Percentiles rank a stretch among this genome's conserved stretches.
Conservation (phyloP, 2,797 vertebrate species). For the Eulemur coronatus region DNA sequence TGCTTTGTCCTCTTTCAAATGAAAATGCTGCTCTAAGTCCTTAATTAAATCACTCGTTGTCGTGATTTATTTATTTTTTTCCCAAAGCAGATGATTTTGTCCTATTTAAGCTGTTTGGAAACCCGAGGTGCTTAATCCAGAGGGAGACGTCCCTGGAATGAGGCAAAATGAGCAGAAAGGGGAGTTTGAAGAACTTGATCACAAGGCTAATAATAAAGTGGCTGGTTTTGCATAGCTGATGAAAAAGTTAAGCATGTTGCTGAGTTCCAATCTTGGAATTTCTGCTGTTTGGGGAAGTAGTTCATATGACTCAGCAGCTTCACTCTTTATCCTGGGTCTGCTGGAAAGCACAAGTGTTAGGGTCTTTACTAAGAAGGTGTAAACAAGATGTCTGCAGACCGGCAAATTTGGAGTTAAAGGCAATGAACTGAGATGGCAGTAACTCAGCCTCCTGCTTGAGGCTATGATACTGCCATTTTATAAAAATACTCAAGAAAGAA, state of each 20-base stretch:
- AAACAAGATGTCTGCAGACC: not conserved
- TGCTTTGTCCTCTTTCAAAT: not conserved
- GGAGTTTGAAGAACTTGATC: not conserved
- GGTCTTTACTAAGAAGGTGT: not conserved
- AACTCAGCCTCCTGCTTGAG: constrained; percentile 44
- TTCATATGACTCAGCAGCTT: not conserved
- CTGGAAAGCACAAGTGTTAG: not conserved
- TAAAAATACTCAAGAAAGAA: constrained; percentile 61
- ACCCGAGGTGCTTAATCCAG: not conserved
- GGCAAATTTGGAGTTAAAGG: constrained; percentile 55
- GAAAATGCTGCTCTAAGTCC: not conserved
- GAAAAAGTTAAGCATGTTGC: not conserved
- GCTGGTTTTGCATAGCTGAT: not conserved
- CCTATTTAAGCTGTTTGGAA: constrained; percentile 9
- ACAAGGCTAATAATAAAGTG: not conserved
- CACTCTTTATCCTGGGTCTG: not conserved
- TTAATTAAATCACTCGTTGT: not conserved
- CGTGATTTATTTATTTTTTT: not conserved
- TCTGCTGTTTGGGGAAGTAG: constrained; percentile 3
- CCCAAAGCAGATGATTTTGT: not conserved
- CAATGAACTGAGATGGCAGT: not conserved
- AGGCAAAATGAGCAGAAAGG: not conserved
- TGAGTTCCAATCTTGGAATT: not conserved
- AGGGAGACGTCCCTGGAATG: not conserved
- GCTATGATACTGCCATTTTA: constrained; percentile 67